These are phyloP conservation scores for Lindbergichthys nudifrons DNA, from an alignment of 2,797 vertebrate species.

Conservation along the genomic window DNA sequence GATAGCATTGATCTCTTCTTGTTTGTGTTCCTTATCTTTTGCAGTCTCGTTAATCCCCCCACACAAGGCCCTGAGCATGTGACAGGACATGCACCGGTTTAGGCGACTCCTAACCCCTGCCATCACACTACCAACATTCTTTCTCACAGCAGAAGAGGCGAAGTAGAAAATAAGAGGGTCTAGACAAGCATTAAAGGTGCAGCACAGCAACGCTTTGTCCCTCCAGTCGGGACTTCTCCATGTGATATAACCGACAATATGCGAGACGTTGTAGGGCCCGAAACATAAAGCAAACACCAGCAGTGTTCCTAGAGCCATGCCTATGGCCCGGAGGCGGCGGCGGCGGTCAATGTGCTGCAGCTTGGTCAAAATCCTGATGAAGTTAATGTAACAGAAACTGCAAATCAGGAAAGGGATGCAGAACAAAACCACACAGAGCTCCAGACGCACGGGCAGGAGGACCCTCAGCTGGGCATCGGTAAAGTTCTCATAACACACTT, in stretches of 20 bases:
- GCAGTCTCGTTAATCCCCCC: conserved; percentile 44
- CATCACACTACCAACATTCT: conserved; percentile 66
- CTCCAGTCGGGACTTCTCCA: conserved; percentile 85
- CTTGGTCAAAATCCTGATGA: conserved; percentile 86
- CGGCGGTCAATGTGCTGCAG: conserved; percentile 84
- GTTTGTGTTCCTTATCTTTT: conserved; percentile 69
- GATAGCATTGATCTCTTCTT: conserved; percentile 72
- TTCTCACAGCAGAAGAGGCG: conserved; percentile 87
- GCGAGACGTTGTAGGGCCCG: conserved; percentile 91
- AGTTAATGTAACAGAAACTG: conserved; percentile 91
- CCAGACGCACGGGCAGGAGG: conserved; percentile 88
- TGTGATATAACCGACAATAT: conserved; percentile 86
- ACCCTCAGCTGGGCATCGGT: conserved; percentile 70
- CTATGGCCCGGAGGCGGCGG: conserved; percentile 86
- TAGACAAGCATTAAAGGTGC: conserved; percentile 90
- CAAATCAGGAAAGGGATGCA: conserved; percentile 88
- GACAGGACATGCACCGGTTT: conserved; percentile 50
- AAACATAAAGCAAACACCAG: conserved; percentile 91
- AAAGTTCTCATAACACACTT: conserved; percentile 88
- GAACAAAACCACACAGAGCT: conserved; percentile 90
- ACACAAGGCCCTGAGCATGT: conserved; percentile 18
- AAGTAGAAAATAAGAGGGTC: conserved; percentile 93
- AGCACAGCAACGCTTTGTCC: conserved; percentile 85
- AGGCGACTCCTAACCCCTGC: conserved; percentile 63
- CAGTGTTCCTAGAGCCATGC: conserved; percentile 89